Conservation (phyloP, 2,797 vertebrate species). For the Scomberomorus guttatus region DNA sequence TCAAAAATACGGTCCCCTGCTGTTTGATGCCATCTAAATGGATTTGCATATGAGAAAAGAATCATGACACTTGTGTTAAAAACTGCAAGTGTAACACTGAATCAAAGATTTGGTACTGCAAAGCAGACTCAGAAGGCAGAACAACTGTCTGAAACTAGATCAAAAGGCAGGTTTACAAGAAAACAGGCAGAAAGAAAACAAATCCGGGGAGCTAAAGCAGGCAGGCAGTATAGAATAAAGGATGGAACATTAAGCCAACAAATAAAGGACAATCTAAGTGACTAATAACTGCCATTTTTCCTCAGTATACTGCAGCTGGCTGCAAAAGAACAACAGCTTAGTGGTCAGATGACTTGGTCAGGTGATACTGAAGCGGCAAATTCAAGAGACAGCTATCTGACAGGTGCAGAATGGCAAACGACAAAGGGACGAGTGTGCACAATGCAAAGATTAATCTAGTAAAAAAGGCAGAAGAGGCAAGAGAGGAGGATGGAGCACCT, state of each 20-base stretch:
- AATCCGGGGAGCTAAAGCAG: slow-evolving; percentile 6
- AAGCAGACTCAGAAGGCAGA: slow-evolving; percentile 24
- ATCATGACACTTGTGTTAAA: slow-evolving; percentile 10
- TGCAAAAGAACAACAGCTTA: background rate
- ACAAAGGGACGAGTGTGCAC: background rate
- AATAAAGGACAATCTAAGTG: slow-evolving; percentile 1
- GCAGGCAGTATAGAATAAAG: background rate
- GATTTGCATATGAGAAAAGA: slow-evolving; percentile 36
- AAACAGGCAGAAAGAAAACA: slow-evolving; percentile 8
- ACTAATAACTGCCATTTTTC: slow-evolving; percentile 11
- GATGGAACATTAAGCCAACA: slow-evolving; percentile 1
- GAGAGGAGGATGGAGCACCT: background rate
- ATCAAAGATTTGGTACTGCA: background rate
- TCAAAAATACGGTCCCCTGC: background rate
- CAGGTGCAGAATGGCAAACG: background rate
- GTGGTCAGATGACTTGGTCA: slow-evolving; percentile 11
- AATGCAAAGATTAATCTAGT: background rate
- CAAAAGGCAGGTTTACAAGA: slow-evolving; percentile 36
- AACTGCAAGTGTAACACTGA: slow-evolving; percentile 36
- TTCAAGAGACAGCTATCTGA: background rate
- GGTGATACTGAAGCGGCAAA: background rate
- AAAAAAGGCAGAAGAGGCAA: background rate
- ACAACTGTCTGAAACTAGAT: slow-evolving; percentile 52
- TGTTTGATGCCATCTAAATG: slow-evolving; percentile 20
- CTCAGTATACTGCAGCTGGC: background rate